Percentiles rank a stretch among this genome's conserved stretches.
These are phyloP conservation scores for Characodon lateralis DNA, from an alignment of 2,797 vertebrate species.

Conservation along the genomic window DNA sequence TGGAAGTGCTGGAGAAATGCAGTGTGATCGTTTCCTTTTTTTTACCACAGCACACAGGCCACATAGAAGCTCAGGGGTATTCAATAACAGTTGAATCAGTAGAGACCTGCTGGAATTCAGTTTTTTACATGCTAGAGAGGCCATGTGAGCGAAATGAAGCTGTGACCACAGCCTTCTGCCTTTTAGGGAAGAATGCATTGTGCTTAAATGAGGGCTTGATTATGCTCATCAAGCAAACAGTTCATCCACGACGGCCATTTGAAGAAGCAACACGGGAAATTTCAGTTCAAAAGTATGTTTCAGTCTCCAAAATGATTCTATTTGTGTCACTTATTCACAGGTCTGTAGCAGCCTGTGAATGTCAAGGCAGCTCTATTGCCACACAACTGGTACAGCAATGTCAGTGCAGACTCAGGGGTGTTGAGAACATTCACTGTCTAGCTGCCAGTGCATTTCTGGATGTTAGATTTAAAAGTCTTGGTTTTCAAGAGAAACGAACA, in stretches of 20 bases:
- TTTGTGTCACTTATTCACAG: conserved; percentile 31
- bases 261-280: conserved; percentile 27
- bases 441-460: too few species aligned
- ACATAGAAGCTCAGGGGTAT: conserved; percentile 23
- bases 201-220: conserved; percentile 29
- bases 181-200: conserved; percentile 20
- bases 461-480: too few species aligned
- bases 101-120: too few species aligned
- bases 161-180: conserved; percentile 34
- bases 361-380: conserved; percentile 8
- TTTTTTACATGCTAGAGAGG: conserved; percentile 36
- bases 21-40: conserved; percentile 18
- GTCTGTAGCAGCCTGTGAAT: conserved; percentile 7
- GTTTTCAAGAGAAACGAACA: too few species aligned
- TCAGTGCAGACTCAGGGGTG: too few species aligned
- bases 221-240: conserved; percentile 26
- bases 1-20: neutral
- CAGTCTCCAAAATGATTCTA: conserved; percentile 26
- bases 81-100: conserved; percentile 20
- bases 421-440: too few species aligned
- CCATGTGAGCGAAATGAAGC: conserved; percentile 35
- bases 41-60: conserved; percentile 29
- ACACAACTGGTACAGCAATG: too few species aligned
- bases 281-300: conserved; percentile 16
- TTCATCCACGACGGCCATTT: conserved; percentile 19